Base-by-base conservation (phyloP, 2,113 vertebrate species). In the Myotis yumanensis region DNA sequence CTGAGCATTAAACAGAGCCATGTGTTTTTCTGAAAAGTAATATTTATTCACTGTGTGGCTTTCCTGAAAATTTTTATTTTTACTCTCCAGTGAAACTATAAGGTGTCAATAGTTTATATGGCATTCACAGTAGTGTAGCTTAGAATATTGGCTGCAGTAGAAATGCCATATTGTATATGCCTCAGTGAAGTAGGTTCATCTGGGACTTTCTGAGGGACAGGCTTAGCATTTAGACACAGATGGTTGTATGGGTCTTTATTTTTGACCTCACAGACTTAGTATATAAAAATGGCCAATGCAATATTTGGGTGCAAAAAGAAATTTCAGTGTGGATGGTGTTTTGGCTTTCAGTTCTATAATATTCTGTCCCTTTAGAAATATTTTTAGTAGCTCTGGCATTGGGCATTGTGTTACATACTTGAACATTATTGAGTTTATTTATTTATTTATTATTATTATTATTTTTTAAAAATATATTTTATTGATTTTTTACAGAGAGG, bases 1-100 rank as follows among this genome's bases (percentile, higher is more conserved):
- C 97, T 97, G 92, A 97, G 98, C 97, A 98, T 98, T 98, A 98
- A 98, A 97, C 91, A 98, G 97, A 97, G 94, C 97, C 97, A 16
- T 97, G 95, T 98, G 97, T 97, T 98, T 98, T 98, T 97, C 93
- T 90, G 85, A 97, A 97, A 97, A 98, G 97, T 96, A 97, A 97
- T 98, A 97, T 98, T 97, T 97, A 98, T 98, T 98, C 3, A 91
- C 97, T 92, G 96, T 97, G 97, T 98, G 98, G 95, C 97, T 96
- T 98, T 97, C 97, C 95, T 96, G 96, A 96, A 89, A 89, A 89
- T 98, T 97, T 94, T 97, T 97, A 93, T 97, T 98, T 98, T 98
- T 97, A 97, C 93, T 96, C 88, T 97, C 72, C 73, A 95, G 75
- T 96, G 96, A 97, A 98, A 95, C 94, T 37, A 92, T 85, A 97